phyloP scores from a whole-genome alignment of 1,140 invertebrate species.

The Drosophila kikkawai region DNA sequence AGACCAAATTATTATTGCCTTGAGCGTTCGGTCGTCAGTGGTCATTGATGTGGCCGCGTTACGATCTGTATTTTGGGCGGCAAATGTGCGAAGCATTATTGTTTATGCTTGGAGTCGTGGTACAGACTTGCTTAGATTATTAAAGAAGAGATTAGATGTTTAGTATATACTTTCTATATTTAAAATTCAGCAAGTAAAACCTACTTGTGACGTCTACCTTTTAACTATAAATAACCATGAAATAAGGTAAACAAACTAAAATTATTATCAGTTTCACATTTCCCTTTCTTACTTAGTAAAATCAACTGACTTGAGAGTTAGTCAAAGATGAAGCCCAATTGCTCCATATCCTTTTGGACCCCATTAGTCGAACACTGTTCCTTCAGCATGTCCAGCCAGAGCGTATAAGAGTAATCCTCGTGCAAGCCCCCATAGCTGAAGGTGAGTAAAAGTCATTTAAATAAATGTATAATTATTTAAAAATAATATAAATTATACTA shows the following conservation, averaged over 20 bases:
- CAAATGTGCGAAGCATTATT: slow-evolving; percentile 67
- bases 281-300: slow-evolving; percentile 2
- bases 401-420: slow-evolving; percentile 89
- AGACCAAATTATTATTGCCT: slow-evolving; percentile 55
- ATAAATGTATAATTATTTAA: neutral
- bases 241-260: slow-evolving; percentile 8
- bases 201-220: neutral
- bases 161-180: neutral
- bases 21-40: slow-evolving; percentile 41
- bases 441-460: neutral
- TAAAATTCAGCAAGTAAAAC: neutral
- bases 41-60: slow-evolving; percentile 39
- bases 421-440: slow-evolving; percentile 88
- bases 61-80: slow-evolving; percentile 25
- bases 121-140: neutral
- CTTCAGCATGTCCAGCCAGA: slow-evolving; percentile 88
- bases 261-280: slow-evolving; percentile 6
- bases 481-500: slow-evolving; percentile 28
- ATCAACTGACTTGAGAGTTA: slow-evolving; percentile 4
- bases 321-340: slow-evolving; percentile 85
- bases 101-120: slow-evolving; percentile 33
- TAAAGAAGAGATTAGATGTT: neutral
- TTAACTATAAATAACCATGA: neutral
- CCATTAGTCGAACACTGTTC: slow-evolving; percentile 86
- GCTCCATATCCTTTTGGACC: slow-evolving; percentile 88